These are phyloP conservation scores for Prunella himalayana DNA, from an alignment of 2,113 vertebrate species.

Conservation along the genomic window DNA sequence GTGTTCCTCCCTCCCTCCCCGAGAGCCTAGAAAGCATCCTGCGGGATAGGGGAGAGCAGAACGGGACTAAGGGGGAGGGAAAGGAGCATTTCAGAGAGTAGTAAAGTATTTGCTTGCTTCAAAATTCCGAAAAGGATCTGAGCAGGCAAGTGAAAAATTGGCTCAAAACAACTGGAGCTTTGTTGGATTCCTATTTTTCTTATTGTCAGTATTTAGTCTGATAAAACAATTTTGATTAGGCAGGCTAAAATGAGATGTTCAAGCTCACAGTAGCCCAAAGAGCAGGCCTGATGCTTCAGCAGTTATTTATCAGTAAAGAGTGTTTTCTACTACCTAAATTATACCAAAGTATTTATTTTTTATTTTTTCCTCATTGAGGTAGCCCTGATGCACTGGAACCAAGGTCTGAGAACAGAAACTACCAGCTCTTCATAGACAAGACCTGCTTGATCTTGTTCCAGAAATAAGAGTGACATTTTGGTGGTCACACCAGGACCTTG, in stretches of 20 bases:
- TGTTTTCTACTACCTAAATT: not conserved
- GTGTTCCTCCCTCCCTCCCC: fast-evolving
- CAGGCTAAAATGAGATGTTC: not conserved
- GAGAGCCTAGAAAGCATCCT: not conserved
- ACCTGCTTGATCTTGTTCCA: not conserved
- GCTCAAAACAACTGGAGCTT: not conserved
- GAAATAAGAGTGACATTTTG: not conserved
- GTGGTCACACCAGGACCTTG: not conserved
- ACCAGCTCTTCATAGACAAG: not conserved
- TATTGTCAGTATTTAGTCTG: not conserved
- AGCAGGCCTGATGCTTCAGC: not conserved
- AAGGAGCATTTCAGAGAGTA: not conserved
- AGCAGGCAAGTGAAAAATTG: not conserved
- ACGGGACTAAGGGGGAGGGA: fast-evolving
- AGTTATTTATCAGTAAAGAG: not conserved
- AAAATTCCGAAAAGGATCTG: not conserved
- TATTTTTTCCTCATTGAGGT: not conserved
- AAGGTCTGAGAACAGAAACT: not conserved
- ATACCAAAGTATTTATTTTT: not conserved
- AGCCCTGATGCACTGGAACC: fast-evolving
- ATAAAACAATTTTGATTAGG: not conserved
- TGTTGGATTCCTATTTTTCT: not conserved
- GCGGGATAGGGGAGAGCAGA: not conserved
- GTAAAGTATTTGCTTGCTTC: not conserved
- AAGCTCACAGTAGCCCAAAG: not conserved